These are phyloP conservation scores for Sminthurinus aureus DNA, from an alignment of 2,888 invertebrate species.

Conservation along the genomic window DNA sequence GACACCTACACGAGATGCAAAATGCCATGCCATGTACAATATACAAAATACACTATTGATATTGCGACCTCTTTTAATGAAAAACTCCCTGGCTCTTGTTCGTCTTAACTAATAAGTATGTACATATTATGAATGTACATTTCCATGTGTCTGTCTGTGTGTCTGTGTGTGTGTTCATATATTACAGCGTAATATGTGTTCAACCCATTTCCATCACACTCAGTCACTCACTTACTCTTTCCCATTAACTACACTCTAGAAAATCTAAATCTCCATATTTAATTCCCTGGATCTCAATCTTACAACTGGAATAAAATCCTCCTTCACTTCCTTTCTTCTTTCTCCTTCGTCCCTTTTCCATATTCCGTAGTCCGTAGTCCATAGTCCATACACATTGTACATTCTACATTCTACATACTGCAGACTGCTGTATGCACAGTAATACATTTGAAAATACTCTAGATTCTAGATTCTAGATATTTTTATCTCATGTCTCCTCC, in stretches of 20 bases:
- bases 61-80: not conserved
- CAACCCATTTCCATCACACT: not conserved
- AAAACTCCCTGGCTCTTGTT: not conserved
- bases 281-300: not conserved
- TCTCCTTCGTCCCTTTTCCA: not conserved
- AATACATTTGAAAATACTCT: no score
- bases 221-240: not conserved
- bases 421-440: no score
- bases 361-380: not conserved
- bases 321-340: not conserved
- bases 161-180: not conserved
- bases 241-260: not conserved
- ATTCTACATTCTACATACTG: no score
- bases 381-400: no score
- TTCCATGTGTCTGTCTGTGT: no score
- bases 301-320: not conserved
- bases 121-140: not conserved
- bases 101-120: not conserved
- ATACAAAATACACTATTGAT: no score
- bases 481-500: no score
- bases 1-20: conserved; percentile 13
- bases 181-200: not conserved
- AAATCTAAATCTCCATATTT: not conserved
- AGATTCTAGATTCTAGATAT: no score
- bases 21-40: not conserved